Evolutionary conservation across 2,113 vertebrate genomes (phyloP).

Genomic region (Sinocyclocheilus anophthalmus): DNA sequence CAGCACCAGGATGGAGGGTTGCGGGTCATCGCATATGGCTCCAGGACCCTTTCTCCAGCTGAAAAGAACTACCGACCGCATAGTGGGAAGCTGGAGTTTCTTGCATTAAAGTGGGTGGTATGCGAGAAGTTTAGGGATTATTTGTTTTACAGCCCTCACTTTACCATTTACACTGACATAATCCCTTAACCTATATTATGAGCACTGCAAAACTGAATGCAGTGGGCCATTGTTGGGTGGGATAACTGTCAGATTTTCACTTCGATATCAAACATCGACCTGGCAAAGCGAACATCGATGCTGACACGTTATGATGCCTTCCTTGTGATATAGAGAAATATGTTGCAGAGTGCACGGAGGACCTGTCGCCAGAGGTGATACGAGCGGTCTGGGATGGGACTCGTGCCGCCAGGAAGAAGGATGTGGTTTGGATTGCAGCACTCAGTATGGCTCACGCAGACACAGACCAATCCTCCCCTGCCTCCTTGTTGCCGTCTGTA

Average conservation of each 20-base stretch:
- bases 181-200: too few species aligned
- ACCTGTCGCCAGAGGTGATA: neutral
- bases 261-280: neutral
- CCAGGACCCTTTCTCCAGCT: too few species aligned
- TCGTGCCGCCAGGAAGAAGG: neutral
- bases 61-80: too few species aligned
- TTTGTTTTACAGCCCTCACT: too few species aligned
- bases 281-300: neutral
- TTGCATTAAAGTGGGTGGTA: too few species aligned
- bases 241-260: neutral
- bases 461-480: neutral
- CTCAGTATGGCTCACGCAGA: conserved; percentile 28
- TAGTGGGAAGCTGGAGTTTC: too few species aligned
- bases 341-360: neutral
- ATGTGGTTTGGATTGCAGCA: neutral
- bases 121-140: too few species aligned
- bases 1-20: too few species aligned
- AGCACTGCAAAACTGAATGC: too few species aligned
- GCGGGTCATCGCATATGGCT: too few species aligned
- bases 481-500: neutral
- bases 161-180: too few species aligned
- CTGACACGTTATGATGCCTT: neutral
- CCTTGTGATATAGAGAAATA: neutral
- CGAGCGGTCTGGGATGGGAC: neutral
- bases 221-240: too few species aligned